Conservation (phyloP, 2,888 invertebrate genomes). For the Physocephala rufipes region DNA sequence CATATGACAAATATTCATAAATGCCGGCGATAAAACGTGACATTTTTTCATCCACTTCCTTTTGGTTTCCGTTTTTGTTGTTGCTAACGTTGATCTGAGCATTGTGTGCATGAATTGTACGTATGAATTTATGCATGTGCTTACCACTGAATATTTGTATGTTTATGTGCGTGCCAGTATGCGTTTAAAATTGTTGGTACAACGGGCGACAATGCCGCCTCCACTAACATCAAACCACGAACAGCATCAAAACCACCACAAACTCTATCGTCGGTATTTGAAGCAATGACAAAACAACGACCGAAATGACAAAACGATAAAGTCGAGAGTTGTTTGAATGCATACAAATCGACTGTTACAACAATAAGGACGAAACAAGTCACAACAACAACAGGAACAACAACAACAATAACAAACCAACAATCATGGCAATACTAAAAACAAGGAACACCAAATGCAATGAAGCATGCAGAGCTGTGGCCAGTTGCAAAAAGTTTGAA, state of each 20-base stretch:
- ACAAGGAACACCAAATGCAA: neutral
- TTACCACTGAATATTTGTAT: no score
- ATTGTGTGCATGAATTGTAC: neutral
- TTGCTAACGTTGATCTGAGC: no score
- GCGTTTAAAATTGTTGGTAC: no score
- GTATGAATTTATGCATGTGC: constrained; percentile 1
- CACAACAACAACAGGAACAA: neutral
- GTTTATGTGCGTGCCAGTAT: neutral
- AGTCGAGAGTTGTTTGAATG: constrained; percentile 5
- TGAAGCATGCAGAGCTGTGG: constrained; percentile 12
- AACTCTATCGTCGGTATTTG: no score
- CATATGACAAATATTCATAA: no score
- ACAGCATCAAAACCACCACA: no score
- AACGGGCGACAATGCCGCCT: no score
- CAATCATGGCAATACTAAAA: no score
- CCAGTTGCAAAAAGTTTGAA: neutral
- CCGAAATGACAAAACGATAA: neutral
- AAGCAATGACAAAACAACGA: neutral
- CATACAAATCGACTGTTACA: constrained; percentile 12
- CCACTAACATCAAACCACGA: no score
- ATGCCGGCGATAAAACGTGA: no score
- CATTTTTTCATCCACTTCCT: neutral
- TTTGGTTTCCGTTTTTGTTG: no score
- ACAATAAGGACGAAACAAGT: neutral
- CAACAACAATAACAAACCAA: neutral